phyloP scores from a whole-genome alignment of 2,888 invertebrate genomes.

The Lepidonotus clava region DNA sequence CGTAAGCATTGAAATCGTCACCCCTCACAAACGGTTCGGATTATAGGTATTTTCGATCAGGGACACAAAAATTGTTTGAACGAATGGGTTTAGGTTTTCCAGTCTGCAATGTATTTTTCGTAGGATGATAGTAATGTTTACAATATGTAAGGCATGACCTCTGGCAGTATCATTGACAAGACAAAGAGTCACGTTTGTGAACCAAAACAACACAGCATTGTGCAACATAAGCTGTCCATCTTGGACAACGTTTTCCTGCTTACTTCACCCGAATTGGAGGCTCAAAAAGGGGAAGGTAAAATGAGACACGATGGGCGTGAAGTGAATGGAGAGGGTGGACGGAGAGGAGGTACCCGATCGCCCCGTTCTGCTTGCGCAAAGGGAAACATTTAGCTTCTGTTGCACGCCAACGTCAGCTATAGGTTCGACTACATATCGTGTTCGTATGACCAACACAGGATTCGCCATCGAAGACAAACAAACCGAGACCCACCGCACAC shows the following conservation, averaged over 20 bases:
- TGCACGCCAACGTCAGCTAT: neutral
- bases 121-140: neutral
- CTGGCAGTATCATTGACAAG: neutral
- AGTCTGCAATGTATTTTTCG: neutral
- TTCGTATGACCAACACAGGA: neutral
- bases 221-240: neutral
- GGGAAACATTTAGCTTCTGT: neutral
- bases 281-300: neutral
- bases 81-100: neutral
- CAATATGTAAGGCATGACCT: neutral
- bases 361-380: neutral
- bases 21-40: neutral
- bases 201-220: neutral
- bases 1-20: neutral
- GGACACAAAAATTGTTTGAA: conserved; percentile 1
- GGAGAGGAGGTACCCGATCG: neutral
- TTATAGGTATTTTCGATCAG: neutral
- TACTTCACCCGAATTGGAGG: neutral
- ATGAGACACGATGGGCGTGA: neutral
- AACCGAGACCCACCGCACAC: neutral
- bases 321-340: neutral
- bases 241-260: neutral
- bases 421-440: neutral
- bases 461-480: neutral
- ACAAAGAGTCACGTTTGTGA: neutral